A percentile compares a stretch with the other conserved stretches of the same genome.
Conservation (phyloP, 2,888 invertebrate species). For the Pterobdella sp. region DNA sequence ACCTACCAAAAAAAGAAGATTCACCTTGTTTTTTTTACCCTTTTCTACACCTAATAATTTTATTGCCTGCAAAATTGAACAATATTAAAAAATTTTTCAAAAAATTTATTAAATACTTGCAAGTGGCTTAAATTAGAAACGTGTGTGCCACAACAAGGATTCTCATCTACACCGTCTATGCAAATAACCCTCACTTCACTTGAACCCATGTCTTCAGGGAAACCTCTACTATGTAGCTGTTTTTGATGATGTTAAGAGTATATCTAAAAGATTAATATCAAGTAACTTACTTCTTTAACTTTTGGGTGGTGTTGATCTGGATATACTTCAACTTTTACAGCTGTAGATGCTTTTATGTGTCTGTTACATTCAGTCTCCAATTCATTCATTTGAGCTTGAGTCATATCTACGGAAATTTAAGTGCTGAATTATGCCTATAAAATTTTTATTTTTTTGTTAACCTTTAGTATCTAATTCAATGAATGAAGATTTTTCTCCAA, state of each 20-base stretch:
- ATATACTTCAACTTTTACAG: constrained; percentile 61
- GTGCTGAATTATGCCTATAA: neutral
- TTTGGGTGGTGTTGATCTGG: constrained; percentile 59
- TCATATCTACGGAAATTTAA: constrained; percentile 40
- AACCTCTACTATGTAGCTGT: constrained; percentile 63
- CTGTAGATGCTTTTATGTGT: constrained; percentile 60
- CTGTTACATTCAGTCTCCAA: constrained; percentile 63
- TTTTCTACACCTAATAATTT: constrained; percentile 64
- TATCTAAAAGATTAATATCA: neutral
- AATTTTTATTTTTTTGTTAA: neutral
- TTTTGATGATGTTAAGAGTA: neutral
- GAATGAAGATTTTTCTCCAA: constrained; percentile 66
- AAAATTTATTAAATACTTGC: constrained; percentile 45
- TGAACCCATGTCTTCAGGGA: constrained; percentile 70
- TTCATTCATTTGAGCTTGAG: constrained; percentile 43
- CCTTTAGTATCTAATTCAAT: constrained; percentile 59
- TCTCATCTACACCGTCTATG: constrained; percentile 68
- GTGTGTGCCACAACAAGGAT: constrained; percentile 82
- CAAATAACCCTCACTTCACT: constrained; percentile 64
- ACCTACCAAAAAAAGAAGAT: constrained; percentile 64
- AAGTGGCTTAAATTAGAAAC: constrained; percentile 64
- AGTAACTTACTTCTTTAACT: constrained; percentile 49
- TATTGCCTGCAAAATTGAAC: constrained; percentile 46
- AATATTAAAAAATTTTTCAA: neutral
- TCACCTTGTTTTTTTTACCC: constrained; percentile 60